Evolutionary conservation across 2,888 invertebrate species (phyloP), one percentile per base, ranked within the genome.

Genomic region (Andricus curvator): DNA sequence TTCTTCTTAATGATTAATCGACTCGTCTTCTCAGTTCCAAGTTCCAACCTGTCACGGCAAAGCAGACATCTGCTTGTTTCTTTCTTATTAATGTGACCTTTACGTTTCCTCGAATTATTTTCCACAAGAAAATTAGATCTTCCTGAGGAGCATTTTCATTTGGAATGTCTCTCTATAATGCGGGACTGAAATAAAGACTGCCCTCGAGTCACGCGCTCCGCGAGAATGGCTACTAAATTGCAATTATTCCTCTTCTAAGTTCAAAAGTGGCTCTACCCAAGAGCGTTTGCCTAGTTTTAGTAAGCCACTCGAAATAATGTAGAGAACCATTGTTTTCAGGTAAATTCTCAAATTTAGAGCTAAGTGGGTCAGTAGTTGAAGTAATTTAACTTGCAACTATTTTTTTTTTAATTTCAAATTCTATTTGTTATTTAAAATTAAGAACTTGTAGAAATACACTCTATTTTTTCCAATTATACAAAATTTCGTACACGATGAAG

Each of bases 1-100:
- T 67, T 67, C 25, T 67, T 67, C 67, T 11, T 44, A 44, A 67
- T 67, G 67, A 67, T 67, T 67, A 67, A 67, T 67, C 67, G 67
- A 41, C 41, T 67, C 22, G 44, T 44, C 44, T 67, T 41, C 67
- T 44, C 41, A 29, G 25, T 66, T 66, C 37, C 9, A 66, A 44
- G 22, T 67, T 67, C 67, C 22, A 67, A 44, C 44, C 44, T 44
- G 67, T 41, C 67, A 41, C 41, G 67, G 25, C 13, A 13, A 37
- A 25, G 20, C 67, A 67, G n/a, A 22, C 67, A 67, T 44, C 37
- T 44, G 41, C 13, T 67, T 67, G 67, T 67, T 25, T 44, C 41
- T 37, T 44, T 67, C 41, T 67, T 37, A 67, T 62, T 25, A 25
- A 62, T 25, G 25, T 25, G 22, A 22, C 13, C 62, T 62, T 62